These are phyloP conservation scores for Colistium nudipinnis DNA, from an alignment of 2,113 vertebrate species.

Conservation along the genomic window DNA sequence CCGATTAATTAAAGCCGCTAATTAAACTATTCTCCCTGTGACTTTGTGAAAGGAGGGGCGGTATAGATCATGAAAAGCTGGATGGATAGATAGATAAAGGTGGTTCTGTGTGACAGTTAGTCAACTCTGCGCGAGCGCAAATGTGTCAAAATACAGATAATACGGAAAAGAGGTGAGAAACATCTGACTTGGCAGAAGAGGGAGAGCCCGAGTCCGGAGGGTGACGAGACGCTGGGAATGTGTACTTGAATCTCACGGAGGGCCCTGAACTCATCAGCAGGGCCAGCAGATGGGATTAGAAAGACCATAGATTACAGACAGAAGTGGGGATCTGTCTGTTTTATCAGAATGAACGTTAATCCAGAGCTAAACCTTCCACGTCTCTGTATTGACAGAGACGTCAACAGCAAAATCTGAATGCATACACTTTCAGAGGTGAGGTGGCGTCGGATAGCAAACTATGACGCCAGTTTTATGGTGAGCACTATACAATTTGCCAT, in stretches of 20 bases:
- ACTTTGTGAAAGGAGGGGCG: background rate
- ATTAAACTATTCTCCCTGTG: too few relatives aligned
- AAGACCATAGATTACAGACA: slow-evolving; percentile 37
- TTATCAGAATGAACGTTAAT: slow-evolving; percentile 50
- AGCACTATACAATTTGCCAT: too few relatives aligned
- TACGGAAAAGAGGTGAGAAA: background rate
- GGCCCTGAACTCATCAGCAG: slow-evolving; percentile 16
- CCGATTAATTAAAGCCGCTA: background rate
- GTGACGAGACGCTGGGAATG: slow-evolving; percentile 13
- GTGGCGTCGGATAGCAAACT: background rate
- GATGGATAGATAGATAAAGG: too few relatives aligned
- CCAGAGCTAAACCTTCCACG: slow-evolving; percentile 33
- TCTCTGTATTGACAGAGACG: slow-evolving; percentile 5
- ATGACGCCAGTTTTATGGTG: background rate
- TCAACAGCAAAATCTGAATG: background rate
- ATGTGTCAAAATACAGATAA: background rate
- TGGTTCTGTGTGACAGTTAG: too few relatives aligned
- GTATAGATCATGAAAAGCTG: too few relatives aligned
- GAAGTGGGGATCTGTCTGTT: slow-evolving; percentile 47
- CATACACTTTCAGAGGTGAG: background rate
- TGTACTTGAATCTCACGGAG: slow-evolving; percentile 19
- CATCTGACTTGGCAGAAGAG: too few relatives aligned
- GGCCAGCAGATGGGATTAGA: slow-evolving; percentile 25
- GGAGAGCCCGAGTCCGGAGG: too few relatives aligned
- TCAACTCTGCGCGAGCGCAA: too few relatives aligned